Base-by-base conservation (phyloP, 2,888 invertebrate genomes). In the Phalera bucephala region DNA sequence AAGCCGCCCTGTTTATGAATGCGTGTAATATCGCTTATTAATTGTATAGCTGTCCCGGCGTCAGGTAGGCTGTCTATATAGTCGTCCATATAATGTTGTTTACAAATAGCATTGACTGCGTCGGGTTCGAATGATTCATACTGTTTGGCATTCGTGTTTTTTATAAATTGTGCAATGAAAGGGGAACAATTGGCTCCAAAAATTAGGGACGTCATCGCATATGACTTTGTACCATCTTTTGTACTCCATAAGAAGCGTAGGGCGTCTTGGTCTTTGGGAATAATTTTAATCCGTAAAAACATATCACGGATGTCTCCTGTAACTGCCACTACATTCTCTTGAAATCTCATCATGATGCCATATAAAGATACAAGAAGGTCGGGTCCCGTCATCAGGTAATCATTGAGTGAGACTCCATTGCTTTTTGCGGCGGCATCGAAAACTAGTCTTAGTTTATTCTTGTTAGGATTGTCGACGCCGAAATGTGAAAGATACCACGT, bases 401-500 rank as follows among this genome's bases (percentile, higher is more conserved):
- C 3, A 28, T 59, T 59, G 0, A 59, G 27, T 5, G 22, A 42
- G 2, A 40, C 8, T 0, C 45, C 52, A 1, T 38, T 23, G 0
- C 6, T 25, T 33, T 36, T 45, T 3, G 43, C 45, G 0, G 59
- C 59, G 2, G 51, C 49, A 17, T 56, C 56, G 13, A 46, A 56
- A 0, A 60, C 56, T 4, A 57, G 23, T 1, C 56, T 29, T 1
- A 52, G 23, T 26, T 51, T 52, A 3, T 40, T 36, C 35, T 59
- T 59, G 9, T 52, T 53, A 0, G 54, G 52, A 40, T 56, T 57
- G 4, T 52, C 44, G 0, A 57, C 53, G 0, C 48, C 56, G 20
- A 61, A 63, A 29, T 62, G 59, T 0, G 62, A 56, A 9, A 48
- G 15, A 17, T 42, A 64, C 58, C 60, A 60, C 1, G 36, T 52